Percentiles rank a stretch among this genome's conserved stretches.
phyloP scores from a whole-genome alignment of 2,797 vertebrate genomes.

The Sebastes variabilis region DNA sequence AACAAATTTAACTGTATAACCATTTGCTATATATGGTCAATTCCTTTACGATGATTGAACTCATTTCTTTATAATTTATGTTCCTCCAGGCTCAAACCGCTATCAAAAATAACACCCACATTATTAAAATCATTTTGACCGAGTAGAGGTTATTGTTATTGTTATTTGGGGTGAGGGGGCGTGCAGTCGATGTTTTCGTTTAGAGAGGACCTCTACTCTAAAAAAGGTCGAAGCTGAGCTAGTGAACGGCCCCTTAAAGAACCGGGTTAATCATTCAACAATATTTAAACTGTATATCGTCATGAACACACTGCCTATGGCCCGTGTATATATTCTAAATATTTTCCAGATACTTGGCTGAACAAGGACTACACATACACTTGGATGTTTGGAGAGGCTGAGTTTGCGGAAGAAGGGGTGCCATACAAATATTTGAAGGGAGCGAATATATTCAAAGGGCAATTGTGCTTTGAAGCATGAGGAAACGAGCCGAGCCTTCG shows the following conservation, averaged over 20 bases:
- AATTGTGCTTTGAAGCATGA: slow-evolving; percentile 70
- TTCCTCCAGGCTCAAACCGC: neutral
- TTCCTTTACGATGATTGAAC: neutral
- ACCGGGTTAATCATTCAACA: slow-evolving; percentile 61
- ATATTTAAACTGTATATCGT: slow-evolving; percentile 66
- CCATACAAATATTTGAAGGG: slow-evolving; percentile 70
- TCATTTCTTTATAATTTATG: neutral
- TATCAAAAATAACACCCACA: neutral
- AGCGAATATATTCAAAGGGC: slow-evolving; percentile 68
- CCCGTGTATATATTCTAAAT: slow-evolving; percentile 72
- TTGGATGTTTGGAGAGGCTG: slow-evolving; percentile 59
- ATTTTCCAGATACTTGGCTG: slow-evolving; percentile 69
- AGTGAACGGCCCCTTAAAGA: slow-evolving; percentile 37
- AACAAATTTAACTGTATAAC: neutral
- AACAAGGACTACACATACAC: slow-evolving; percentile 64
- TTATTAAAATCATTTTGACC: neutral
- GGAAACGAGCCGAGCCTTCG: slow-evolving; percentile 56
- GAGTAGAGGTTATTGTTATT: neutral
- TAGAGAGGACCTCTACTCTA: neutral
- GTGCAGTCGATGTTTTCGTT: neutral
- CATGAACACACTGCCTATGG: slow-evolving; percentile 65
- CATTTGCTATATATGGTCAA: neutral
- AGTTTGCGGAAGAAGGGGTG: slow-evolving; percentile 50
- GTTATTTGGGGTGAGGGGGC: neutral
- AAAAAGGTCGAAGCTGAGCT: neutral